phyloP scores from a whole-genome alignment of 2,888 invertebrate species.

The Epirrhoe tristata region DNA sequence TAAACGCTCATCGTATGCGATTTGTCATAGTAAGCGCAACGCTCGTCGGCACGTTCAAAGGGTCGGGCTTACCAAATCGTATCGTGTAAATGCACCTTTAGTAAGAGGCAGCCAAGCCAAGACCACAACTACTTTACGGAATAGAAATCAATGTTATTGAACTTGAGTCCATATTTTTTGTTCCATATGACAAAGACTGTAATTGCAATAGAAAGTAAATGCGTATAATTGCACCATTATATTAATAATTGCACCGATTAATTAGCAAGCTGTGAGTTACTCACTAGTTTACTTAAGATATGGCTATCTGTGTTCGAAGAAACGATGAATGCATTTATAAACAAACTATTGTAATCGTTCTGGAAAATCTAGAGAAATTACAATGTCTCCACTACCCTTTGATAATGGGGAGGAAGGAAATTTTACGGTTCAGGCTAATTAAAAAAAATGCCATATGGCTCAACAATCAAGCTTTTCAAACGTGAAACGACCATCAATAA shows the following conservation, averaged over 20 bases:
- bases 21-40: too few species aligned
- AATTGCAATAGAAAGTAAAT: slow-evolving; percentile 15
- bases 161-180: neutral
- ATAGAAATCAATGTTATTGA: neutral
- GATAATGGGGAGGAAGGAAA: neutral
- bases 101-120: too few species aligned
- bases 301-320: slow-evolving; percentile 54
- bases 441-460: too few species aligned
- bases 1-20: too few species aligned
- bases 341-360: neutral
- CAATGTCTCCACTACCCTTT: neutral
- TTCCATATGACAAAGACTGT: neutral
- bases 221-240: slow-evolving; percentile 27
- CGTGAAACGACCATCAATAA: too few species aligned
- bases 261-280: slow-evolving; percentile 37
- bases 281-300: slow-evolving; percentile 55
- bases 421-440: neutral
- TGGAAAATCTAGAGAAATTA: neutral
- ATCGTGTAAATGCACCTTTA: too few species aligned
- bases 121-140: too few species aligned
- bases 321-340: slow-evolving; percentile 43
- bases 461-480: too few species aligned
- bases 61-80: too few species aligned
- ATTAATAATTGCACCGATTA: slow-evolving; percentile 36
- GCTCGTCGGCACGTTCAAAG: too few species aligned